Conservation (phyloP, 2,888 invertebrate species). For the Agrotis ipsilon region DNA sequence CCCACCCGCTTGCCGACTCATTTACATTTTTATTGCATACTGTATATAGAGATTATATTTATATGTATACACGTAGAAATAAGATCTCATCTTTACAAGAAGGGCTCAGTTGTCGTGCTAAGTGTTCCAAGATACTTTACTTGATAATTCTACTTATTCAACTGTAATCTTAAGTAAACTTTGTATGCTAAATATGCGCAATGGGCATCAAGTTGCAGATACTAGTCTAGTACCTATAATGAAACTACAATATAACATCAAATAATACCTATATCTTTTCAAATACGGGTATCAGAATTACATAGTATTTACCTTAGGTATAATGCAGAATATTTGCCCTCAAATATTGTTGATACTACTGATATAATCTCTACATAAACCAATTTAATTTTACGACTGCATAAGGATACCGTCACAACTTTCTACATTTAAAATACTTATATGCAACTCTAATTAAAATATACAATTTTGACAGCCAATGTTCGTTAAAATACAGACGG, state of each 20-base stretch:
- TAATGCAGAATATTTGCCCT: not conserved
- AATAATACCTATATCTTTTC: not conserved
- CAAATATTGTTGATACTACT: not conserved
- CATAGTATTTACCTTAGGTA: not conserved
- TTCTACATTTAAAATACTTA: conserved; percentile 7
- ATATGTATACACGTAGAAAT: not conserved
- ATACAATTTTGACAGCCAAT: conserved; percentile 45
- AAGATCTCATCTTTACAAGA: conserved; percentile 33
- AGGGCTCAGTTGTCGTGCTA: not conserved
- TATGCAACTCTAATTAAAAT: conserved; percentile 45
- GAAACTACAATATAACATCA: not conserved
- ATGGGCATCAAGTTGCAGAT: not conserved
- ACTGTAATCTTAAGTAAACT: not conserved
- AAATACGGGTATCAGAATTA: not conserved
- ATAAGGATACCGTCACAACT: conserved; percentile 1
- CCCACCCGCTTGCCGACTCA: conserved; percentile 69
- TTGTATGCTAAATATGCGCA: not conserved
- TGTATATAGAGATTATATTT: not conserved
- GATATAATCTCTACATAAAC: not conserved
- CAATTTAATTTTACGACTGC: conserved; percentile 8
- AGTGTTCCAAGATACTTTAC: conserved; percentile 12
- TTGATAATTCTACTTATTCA: not conserved
- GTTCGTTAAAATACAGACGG: conserved; percentile 42
- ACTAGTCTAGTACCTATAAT: not conserved
- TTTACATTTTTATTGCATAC: conserved; percentile 80